Evolutionary conservation across 2,888 invertebrate species (phyloP), one percentile per base, ranked within the genome.

Genomic region (Drosophila borborema): DNA sequence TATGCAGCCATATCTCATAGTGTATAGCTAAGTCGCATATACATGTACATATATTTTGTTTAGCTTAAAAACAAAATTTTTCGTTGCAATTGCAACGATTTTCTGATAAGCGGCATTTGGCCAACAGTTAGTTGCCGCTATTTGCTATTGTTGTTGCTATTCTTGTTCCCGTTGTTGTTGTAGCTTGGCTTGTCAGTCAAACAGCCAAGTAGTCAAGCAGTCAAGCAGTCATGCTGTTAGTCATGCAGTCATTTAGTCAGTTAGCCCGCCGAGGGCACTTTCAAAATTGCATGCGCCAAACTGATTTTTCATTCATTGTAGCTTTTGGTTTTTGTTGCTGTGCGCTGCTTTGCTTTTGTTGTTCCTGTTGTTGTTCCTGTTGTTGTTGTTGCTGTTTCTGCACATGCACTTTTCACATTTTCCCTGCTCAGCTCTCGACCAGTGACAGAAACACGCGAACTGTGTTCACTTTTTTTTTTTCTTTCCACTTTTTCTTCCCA

Each of bases 301-400:
- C 88, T 87, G 90, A 90, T 83, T 86, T 85, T 89, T 89, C 90
- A 86, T 86, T 90, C 85, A 90, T 86, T 90, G 87, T 72, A 86
- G 87, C 82, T 67, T 76, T 72, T 54, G 72, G 61, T 79, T 80
- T 66, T 49, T 49, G 64, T 40, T 67, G 49, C 54, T n/a, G 12
- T 16, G 38, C n/a, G 8, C 20, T 54, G 38, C 28, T 40, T 68
- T 70, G 49, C 20, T 45, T 2, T 28, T 23, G 23, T 6, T 3
- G 62, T 46, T 23, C 23, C 23, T 20, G 64, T 51, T 67, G 64
- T 31, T 64, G 53, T 38, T 64, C 54, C 31, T 64, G 53, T 23
- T 65, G 55, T 49, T 64, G 67, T 23, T 72, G 56, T 66, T 71
- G 69, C 49, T 55, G 55, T 38, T 64, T 48, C 45, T 66, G 58